Conservation (phyloP, 2,888 invertebrate genomes). For the Strigamia maritima region DNA sequence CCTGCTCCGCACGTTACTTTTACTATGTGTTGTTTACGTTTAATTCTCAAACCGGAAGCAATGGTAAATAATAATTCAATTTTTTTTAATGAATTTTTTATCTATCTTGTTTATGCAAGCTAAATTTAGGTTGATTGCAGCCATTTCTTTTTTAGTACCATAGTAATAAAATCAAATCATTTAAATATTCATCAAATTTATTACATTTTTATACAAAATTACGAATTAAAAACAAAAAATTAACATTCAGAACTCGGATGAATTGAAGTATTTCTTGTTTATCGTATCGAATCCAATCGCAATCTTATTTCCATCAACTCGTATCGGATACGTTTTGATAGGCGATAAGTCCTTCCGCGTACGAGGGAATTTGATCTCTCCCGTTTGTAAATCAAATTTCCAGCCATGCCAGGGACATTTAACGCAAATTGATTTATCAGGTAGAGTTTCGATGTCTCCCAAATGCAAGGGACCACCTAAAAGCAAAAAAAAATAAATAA, state of each 20-base stretch:
- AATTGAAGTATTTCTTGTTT: neutral
- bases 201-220: neutral
- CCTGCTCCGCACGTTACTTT: neutral
- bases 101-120: too few relatives aligned
- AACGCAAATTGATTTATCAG: conserved; percentile 14
- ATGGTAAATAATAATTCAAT: neutral
- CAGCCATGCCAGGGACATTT: conserved; percentile 28
- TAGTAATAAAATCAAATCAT: too few relatives aligned
- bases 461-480: conserved; percentile 29
- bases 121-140: too few relatives aligned
- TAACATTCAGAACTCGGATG: neutral
- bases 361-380: neutral
- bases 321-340: neutral
- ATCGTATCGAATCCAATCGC: neutral
- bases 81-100: too few relatives aligned
- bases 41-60: neutral
- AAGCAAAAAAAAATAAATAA: too few relatives aligned
- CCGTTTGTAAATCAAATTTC: conserved; percentile 13
- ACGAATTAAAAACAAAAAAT: neutral
- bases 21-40: neutral
- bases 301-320: neutral
- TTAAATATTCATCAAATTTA: neutral
- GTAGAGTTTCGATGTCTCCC: conserved; percentile 17
- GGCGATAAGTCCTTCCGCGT: neutral
- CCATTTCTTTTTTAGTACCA: too few relatives aligned